Conservation (phyloP, 2,888 invertebrate genomes). For the Xestia sexstrigata region DNA sequence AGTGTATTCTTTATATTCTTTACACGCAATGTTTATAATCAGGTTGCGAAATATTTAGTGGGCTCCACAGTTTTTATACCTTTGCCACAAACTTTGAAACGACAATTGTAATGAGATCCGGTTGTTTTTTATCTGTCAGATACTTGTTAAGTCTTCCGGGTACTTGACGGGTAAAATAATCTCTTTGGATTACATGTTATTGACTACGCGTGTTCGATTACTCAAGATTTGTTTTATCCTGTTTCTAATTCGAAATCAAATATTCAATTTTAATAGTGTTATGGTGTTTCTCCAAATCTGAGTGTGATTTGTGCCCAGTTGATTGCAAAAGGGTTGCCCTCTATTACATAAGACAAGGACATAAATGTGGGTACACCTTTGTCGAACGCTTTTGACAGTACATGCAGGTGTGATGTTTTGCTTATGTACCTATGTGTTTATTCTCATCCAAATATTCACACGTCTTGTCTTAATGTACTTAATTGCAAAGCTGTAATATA, state of each 20-base stretch:
- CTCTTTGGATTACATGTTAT: conserved; percentile 23
- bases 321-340: not conserved
- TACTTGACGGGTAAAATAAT: conserved; percentile 50
- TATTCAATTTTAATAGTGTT: too few relatives aligned
- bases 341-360: not conserved
- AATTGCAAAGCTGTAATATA: not conserved
- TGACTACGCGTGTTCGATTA: not conserved
- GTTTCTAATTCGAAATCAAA: not conserved
- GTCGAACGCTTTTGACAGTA: not conserved
- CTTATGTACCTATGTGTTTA: not conserved
- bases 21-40: conserved; percentile 36
- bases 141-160: conserved; percentile 67
- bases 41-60: conserved; percentile 55
- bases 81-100: conserved; percentile 35
- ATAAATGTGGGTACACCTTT: not conserved
- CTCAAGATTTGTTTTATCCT: conserved; percentile 1
- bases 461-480: not conserved
- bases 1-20: conserved; percentile 56
- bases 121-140: conserved; percentile 63
- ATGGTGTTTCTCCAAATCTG: too few relatives aligned
- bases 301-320: too few relatives aligned
- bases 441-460: not conserved
- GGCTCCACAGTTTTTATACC: conserved; percentile 40
- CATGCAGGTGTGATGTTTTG: not conserved
- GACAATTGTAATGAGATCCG: conserved; percentile 70